Evolutionary conservation across 2,113 vertebrate genomes (phyloP), one percentile per base, ranked within the genome.

Genomic region (Apteryx mantelli): DNA sequence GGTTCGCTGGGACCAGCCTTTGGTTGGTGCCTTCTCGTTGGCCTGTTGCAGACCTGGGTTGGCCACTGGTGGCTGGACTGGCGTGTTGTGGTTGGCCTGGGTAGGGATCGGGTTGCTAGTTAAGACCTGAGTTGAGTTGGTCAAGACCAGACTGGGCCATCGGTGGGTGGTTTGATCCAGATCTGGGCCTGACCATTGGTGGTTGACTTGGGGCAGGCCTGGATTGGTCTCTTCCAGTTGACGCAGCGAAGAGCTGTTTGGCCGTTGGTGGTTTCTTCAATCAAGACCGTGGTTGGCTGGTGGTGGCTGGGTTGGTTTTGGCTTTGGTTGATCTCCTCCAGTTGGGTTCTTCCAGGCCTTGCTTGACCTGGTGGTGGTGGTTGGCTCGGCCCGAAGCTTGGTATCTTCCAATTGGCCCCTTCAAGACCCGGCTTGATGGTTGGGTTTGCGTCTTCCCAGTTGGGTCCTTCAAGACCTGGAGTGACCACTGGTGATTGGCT

Each of bases 401-500:
- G 18, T 18, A 25, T 38, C 16, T 20, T 53, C 70, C 48, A 3
- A 3, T 53, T 73, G 70, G 18, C 13, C 38, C 17, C 12, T 53
- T 38, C n/a, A 3, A 34, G 53, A 24, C 38, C 15, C 14, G 13
- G 36, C 3, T 40, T 55, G 50, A 38, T 26, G 5, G 26, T 55
- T 55, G 50, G 3, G 3, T 74, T 53, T 28, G 48, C 25, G 2
- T 38, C 53, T 58, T 44, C 30, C 73, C 13, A 2, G 9, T 42
- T 32, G 71, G 38, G 10, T 10, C 2, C 36, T 36, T 32, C 73
- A 18, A 56, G 20, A 22, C 53, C 28, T 3, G 20, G 5, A 6
- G 0, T 1, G 55, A 9, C 20, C 40, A 3, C 16, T 7, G 15
- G 28, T 11, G 10, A 6, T 44, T 44, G 74, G 55, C 11, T 4